These are phyloP conservation scores for Callyntrura sp. DNA, from an alignment of 2,888 invertebrate species.

Conservation along the genomic window DNA sequence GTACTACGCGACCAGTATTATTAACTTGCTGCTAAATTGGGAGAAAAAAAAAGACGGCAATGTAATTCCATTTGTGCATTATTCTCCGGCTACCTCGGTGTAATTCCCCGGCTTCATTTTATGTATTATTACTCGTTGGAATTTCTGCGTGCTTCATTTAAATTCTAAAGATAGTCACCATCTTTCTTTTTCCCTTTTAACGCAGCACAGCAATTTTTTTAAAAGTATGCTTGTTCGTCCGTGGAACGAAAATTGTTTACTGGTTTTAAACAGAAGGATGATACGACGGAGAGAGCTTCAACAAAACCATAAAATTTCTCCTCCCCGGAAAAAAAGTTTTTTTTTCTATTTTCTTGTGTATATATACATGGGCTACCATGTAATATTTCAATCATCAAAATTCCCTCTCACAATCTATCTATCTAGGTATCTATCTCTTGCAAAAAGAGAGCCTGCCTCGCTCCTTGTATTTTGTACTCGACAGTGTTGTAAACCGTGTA, in stretches of 20 bases:
- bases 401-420: no score
- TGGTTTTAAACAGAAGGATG: not conserved
- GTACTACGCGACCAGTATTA: no score
- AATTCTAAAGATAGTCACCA: not conserved
- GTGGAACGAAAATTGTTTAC: not conserved
- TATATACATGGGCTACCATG: not conserved
- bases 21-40: no score
- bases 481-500: not conserved
- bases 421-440: not conserved
- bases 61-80: no score
- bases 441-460: not conserved
- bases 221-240: not conserved
- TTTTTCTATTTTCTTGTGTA: not conserved
- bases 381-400: constrained; percentile 41
- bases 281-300: not conserved
- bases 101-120: no score
- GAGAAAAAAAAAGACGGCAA: no score
- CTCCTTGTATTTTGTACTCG: not conserved
- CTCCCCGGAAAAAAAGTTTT: not conserved
- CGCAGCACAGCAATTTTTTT: no score
- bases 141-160: not conserved
- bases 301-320: not conserved
- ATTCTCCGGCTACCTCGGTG: no score
- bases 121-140: constrained; percentile 5
- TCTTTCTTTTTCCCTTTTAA: not conserved